These are phyloP conservation scores for Macrophya annulata DNA, from an alignment of 2,888 invertebrate genomes.

Conservation along the genomic window DNA sequence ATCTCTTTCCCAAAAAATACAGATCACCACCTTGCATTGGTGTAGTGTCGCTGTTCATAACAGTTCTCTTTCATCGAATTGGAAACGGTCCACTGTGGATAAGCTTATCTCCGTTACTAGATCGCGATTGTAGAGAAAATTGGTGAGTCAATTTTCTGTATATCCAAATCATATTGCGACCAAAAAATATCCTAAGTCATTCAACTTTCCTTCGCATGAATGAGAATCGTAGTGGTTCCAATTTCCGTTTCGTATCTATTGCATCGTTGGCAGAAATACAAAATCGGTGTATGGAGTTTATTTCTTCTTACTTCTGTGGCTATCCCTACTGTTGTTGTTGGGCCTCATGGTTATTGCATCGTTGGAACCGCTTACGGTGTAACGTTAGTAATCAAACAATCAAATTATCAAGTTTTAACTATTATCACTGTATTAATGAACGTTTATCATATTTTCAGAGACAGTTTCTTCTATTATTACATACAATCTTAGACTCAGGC, in stretches of 20 bases:
- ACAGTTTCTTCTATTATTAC: constrained; percentile 55
- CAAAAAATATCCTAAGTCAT: background rate
- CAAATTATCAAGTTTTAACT: background rate
- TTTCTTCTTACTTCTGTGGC: background rate
- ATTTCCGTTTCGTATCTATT: background rate
- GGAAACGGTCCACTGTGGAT: constrained; percentile 80
- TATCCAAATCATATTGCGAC: constrained; percentile 77
- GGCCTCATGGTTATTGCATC: background rate
- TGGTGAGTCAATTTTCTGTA: constrained; percentile 82
- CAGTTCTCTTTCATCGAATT: constrained; percentile 80
- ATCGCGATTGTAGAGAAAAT: constrained; percentile 75
- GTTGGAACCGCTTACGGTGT: too few species aligned
- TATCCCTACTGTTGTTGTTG: background rate
- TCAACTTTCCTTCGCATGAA: background rate
- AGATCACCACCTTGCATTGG: constrained; percentile 82
- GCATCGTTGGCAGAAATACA: background rate
- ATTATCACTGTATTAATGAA: background rate
- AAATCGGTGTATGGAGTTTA: background rate
- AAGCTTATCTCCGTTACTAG: constrained; percentile 58
- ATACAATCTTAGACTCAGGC: constrained; percentile 57
- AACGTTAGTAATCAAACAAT: background rate
- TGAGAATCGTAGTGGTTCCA: too few species aligned
- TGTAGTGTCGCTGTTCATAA: constrained; percentile 80
- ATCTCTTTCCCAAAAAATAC: too few species aligned
- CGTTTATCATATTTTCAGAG: background rate